A percentile compares a stretch with the other conserved stretches of the same genome.
Conservation (phyloP, 2,113 vertebrate species). For the Donacobius atricapilla region DNA sequence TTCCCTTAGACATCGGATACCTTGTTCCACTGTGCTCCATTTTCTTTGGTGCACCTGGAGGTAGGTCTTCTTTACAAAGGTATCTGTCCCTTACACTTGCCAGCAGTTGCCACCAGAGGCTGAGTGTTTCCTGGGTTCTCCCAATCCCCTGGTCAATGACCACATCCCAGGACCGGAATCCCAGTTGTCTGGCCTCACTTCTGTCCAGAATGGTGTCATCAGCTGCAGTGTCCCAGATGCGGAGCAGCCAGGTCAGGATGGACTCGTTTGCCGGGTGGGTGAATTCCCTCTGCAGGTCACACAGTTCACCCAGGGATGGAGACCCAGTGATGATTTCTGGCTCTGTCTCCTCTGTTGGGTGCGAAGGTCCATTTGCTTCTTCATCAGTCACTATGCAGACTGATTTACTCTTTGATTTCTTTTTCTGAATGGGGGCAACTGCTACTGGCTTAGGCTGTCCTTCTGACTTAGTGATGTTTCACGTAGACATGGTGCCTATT, state of each 20-base stretch:
- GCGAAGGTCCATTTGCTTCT: neutral
- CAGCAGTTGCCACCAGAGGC: neutral
- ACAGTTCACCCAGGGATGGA: neutral
- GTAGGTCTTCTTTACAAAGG: neutral
- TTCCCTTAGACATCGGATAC: neutral
- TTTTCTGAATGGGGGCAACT: neutral
- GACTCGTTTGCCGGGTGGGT: fast-evolving
- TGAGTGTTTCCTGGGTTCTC: neutral
- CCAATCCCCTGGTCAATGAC: neutral
- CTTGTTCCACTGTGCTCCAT: neutral
- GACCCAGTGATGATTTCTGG: neutral
- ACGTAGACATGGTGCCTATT: neutral
- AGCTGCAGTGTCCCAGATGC: neutral
- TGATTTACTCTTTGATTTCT: neutral
- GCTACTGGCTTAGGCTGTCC: neutral
- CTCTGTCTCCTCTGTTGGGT: neutral
- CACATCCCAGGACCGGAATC: neutral
- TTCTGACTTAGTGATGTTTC: neutral
- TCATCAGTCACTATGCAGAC: neutral
- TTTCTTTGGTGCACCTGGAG: neutral
- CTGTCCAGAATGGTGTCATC: neutral
- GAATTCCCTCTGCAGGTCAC: neutral
- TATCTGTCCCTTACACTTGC: neutral
- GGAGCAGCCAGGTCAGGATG: neutral
- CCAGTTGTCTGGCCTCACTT: neutral